Evolutionary conservation across 2,113 vertebrate species (phyloP), one percentile per base, ranked within the genome.

Genomic region (Gila orcuttii): DNA sequence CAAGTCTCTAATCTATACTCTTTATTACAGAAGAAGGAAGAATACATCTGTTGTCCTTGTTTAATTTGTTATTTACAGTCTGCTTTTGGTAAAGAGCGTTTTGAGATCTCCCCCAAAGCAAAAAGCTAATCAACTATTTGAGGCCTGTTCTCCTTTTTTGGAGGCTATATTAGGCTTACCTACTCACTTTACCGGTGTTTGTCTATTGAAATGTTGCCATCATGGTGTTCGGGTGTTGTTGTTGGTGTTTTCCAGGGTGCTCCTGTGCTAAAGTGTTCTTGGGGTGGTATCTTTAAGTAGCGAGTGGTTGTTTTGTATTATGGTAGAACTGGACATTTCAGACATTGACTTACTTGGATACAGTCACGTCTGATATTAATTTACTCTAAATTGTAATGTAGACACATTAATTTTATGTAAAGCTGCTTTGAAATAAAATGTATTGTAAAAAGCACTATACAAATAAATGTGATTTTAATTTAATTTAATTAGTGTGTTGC

Each of bases 1-100:
- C 90, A 89, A 84, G 88, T 92, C 93, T 93, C 80, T 95, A 94
- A 94, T 94, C 93, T 93, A 85, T 36, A 82, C 83, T 85, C 80
- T 80, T 80, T 86, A 90, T 91, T 87, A 90, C 92, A 92, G 91
- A 89, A 91, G 90, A 89, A 91, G 55, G 89, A 89, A 86, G 81
- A 91, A 92, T 91, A 89, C 91, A 90, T 92, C 90, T 89, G 89
- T 91, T 90, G 87, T 78, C 87, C 90, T 90, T 82, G 87, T 86
- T 85, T 75, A 75, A 75, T 50, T 47, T 6, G 3, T 64, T 25
- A 62, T 25, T n/a, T 64, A 6, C 6, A 47, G 3, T 47, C 42
- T 47, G 23, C 47, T 74, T 74, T 74, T 25, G 6, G 11, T 74
- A n/a, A 73, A 73, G 36, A 39, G 8, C 7, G 8, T 45, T 42